A percentile compares a stretch with the other conserved stretches of the same genome.
These are phyloP conservation scores for Lamprologus tigripictilis DNA, from an alignment of 2,113 vertebrate species.

Conservation along the genomic window DNA sequence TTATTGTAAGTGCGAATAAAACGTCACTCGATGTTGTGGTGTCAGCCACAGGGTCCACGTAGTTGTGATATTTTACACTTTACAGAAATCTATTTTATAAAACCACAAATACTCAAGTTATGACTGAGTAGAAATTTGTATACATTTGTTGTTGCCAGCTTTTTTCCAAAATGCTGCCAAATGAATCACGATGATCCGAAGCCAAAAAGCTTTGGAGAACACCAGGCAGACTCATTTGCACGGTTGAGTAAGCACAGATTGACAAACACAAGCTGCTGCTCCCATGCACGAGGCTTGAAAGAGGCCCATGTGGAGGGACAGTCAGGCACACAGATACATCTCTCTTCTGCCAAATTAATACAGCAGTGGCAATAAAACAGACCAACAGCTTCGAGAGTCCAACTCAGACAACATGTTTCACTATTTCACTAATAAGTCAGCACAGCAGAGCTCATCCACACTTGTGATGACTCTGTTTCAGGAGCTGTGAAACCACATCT, in stretches of 20 bases:
- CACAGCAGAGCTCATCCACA: not conserved
- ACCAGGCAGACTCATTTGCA: constrained; percentile 3
- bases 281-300: not conserved
- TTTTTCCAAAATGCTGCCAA: not conserved
- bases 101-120: not conserved
- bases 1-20: not conserved
- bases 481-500: not conserved
- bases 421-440: not conserved
- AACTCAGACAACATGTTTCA: not conserved
- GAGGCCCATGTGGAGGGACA: not conserved
- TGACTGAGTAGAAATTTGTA: not conserved
- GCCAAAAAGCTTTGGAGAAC: not conserved
- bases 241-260: constrained; percentile 16
- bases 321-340: not conserved
- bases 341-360: not conserved
- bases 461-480: not conserved
- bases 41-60: not conserved
- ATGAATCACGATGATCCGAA: not conserved
- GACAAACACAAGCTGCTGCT: constrained; percentile 41
- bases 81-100: not conserved
- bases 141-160: not conserved
- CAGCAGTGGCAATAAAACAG: not conserved
- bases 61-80: not conserved
- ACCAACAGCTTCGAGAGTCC: not conserved
- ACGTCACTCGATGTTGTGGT: not conserved